Evolutionary conservation across 2,888 invertebrate species (phyloP), one percentile per base, ranked within the genome.

Genomic region (Mesorhabditis spiculigera): DNA sequence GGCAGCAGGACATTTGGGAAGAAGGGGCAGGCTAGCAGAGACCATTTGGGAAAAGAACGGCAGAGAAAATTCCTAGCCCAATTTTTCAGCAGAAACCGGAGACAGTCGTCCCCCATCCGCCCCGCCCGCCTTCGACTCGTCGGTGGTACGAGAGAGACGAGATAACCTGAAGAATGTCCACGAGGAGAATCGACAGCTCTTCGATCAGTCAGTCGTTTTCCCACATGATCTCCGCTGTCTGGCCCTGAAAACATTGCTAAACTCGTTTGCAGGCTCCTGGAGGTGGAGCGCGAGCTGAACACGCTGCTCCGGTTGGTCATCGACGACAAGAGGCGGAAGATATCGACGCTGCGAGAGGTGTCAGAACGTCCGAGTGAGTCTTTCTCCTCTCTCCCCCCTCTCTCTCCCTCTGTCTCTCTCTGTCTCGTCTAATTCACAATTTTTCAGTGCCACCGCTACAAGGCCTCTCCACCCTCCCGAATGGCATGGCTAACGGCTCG

Each of bases 251-350:
- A 28, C 3, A 1, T 3, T 28, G 3, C 1, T 28, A 28, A 28
- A 1, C 28, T 65, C 13, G 42, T 65, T 65, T 43, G 69, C 41
- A 43, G 71, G n/a, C 58, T 78, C 42, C 16, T 79, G 42, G 69
- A 68, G 28, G 68, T 69, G 4, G 80, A 80, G 68, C 65, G 71
- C 64, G 76, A 75, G 28, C 65, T 78, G n/a, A 78, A 78, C 65
- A 63, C 74, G 10, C 69, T 72, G 41, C 68, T 78, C 4, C 66
- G 68, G 44, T 66, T 68, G 4, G 45, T 28, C 3, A 13, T 70
- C 66, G 16, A 5, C 43, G 43, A 42, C 3, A 50, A 42, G 63
- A 2, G 13, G 6, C 13, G 63, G 16, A 41, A n/a, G 63, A 16
- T 10, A 16, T 43, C 43, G 13, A 42, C 4, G 28, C 6, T 28